Evolutionary conservation across 53 echinoderm and acorn worm genomes (phyloP), one percentile per base, ranked within the genome.

Genomic region (Henricia sp.): DNA sequence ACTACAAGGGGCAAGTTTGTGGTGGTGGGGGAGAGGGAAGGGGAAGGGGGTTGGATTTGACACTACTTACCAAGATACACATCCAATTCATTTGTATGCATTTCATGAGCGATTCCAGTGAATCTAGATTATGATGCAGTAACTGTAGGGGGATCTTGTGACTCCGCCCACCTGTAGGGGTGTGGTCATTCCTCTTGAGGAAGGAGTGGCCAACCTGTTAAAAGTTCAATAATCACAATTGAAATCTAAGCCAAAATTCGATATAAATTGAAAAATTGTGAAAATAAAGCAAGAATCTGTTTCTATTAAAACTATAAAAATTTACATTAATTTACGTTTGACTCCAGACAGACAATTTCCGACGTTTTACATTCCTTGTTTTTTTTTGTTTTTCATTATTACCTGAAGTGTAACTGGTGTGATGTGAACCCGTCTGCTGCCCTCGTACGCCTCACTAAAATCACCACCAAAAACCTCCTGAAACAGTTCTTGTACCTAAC

Each of bases 1-100:
- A n/a, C n/a, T n/a, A n/a, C n/a, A n/a, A n/a, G n/a, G n/a, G n/a
- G n/a, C n/a, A n/a, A n/a, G n/a, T n/a, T n/a, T n/a, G n/a, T n/a
- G n/a, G n/a, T n/a, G n/a, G n/a, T n/a, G n/a, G n/a, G n/a, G n/a
- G n/a, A n/a, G n/a, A n/a, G n/a, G n/a, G n/a, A n/a, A n/a, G n/a
- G n/a, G n/a, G n/a, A n/a, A n/a, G n/a, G n/a, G n/a, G n/a, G n/a
- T n/a, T n/a, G n/a, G n/a, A n/a, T n/a, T n/a, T n/a, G n/a, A n/a
- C n/a, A n/a, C n/a, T n/a, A n/a, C n/a, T 72, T 88, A 97, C 97
- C 88, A 97, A 78, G 37, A 97, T 97, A 23, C 92, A 54, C 97
- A 97, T 97, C 97, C 97, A 97, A 74, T 97, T 94, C 97, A 97
- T 92, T 80, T 97, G 52, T 1, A 97, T 53, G 52, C 97, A 97